Base-by-base conservation (phyloP, 2,113 vertebrate species). In the Notiomystis cincta region DNA sequence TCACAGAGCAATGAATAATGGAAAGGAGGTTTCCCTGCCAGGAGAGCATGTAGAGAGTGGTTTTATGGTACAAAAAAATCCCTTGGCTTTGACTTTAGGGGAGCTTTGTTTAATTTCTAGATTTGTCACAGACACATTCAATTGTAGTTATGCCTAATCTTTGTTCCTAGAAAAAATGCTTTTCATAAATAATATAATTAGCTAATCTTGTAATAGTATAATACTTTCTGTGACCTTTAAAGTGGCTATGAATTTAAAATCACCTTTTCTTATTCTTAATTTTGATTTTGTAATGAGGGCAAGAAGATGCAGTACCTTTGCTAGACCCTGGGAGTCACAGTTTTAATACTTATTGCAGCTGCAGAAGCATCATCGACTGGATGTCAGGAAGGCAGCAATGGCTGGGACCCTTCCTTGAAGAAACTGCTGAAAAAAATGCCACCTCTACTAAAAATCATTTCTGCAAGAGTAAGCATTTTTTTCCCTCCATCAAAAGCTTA, bases 241-340 rank as follows among this genome's bases (percentile, higher is more conserved):
- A 95, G 51, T 71, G 83, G 33, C 42, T 81, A 45, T 81, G 91
- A 90, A 92, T 91, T 89, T 92, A 44, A 95, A 96, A 22, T 42
- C 22, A 86, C 79, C 62, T 92, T 65, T 79, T 91, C 78, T 76
- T 82, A 45, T 21, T 88, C 82, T 69, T 81, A 83, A 70, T 77
- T 93, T 93, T 92, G 64, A 31, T 66, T 81, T 83, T 87, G 35
- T 54, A 83, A 75, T 23, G 69, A 94, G 81, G 90, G 31, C 35
- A 48, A 44, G 62, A 82, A 85, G 89, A 66, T 90, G 90, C 94
- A 96, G 76, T 96, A 89, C 95, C 95, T 86, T 89, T 73, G 67
- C 72, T 67, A 64, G 94, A 92, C 95, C 96, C 95, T 93, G 86
- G 91, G 94, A 97, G 95, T 95, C 95, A 95, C 38, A 96, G 73